These are phyloP conservation scores for Rhorus exstirpatorius DNA, from an alignment of 2,888 invertebrate genomes.

Conservation along the genomic window DNA sequence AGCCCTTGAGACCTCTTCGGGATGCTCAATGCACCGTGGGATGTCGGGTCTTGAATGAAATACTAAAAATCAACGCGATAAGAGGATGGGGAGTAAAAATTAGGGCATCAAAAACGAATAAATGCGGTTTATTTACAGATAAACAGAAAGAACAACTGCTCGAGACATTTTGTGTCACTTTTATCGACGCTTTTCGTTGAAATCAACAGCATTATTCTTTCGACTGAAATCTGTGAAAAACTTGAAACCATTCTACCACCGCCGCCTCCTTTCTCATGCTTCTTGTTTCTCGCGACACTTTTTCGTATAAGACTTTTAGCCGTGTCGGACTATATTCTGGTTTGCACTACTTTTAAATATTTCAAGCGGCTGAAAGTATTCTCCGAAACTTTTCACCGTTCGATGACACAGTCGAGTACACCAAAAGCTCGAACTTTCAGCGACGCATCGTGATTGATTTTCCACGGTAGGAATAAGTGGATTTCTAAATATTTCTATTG, in stretches of 20 bases:
- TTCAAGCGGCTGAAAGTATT: slow-evolving; percentile 24
- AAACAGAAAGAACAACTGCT: slow-evolving; percentile 11
- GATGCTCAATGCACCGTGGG: not conserved
- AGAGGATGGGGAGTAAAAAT: slow-evolving; percentile 13
- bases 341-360: slow-evolving; percentile 50
- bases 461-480: not conserved
- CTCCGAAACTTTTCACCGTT: slow-evolving; percentile 20
- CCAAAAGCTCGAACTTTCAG: not conserved
- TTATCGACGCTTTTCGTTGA: slow-evolving; percentile 35
- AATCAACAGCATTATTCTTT: slow-evolving; percentile 57
- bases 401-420: slow-evolving; percentile 11
- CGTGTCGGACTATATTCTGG: slow-evolving; percentile 42
- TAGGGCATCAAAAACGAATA: slow-evolving; percentile 1
- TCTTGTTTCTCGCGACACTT: slow-evolving; percentile 16
- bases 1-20: not conserved
- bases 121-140: not conserved
- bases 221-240: slow-evolving; percentile 7
- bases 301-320: slow-evolving; percentile 7
- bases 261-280: not conserved
- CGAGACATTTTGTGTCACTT: slow-evolving; percentile 4
- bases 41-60: slow-evolving; percentile 30
- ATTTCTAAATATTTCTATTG: not conserved
- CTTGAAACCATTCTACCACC: slow-evolving; percentile 18
- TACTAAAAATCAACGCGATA: slow-evolving; percentile 11
- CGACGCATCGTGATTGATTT: slow-evolving; percentile 1